Conservation (phyloP, 2,113 vertebrate genomes). For the Xerus inauris region DNA sequence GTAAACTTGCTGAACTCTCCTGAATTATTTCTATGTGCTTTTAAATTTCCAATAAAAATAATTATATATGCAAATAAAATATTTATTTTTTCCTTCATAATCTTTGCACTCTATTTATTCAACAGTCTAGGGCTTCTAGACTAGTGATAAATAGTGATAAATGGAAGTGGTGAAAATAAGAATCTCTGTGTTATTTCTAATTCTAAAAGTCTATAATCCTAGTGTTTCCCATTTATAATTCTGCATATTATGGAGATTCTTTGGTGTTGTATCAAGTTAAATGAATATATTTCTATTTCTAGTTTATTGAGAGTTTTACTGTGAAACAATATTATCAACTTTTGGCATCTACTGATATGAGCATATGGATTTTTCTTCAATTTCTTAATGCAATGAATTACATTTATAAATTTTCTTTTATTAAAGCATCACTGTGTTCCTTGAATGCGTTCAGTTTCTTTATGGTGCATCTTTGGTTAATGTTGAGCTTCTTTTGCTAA, state of each 20-base stretch:
- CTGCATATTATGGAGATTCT: not conserved
- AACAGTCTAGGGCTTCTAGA: not conserved
- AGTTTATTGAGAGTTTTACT: not conserved
- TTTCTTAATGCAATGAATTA: not conserved
- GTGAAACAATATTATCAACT: not conserved
- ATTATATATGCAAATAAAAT: not conserved
- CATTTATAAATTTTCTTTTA: not conserved
- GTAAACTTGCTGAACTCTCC: not conserved
- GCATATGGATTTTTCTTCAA: not conserved
- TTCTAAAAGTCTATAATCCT: not conserved
- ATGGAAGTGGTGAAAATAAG: not conserved
- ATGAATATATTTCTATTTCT: not conserved
- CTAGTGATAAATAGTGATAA: not conserved
- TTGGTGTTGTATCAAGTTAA: not conserved
- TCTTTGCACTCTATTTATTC: not conserved
- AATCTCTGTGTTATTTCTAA: constrained; percentile 1
- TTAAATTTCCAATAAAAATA: not conserved
- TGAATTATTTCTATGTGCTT: not conserved
- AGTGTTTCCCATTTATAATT: not conserved
- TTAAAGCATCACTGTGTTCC: not conserved
- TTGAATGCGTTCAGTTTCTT: not conserved
- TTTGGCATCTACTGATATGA: not conserved
- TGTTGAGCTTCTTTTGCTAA: not conserved
- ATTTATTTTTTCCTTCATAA: not conserved
- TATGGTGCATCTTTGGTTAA: not conserved